Conservation (phyloP, 1,140 invertebrate genomes). For the Propsilocerus akamusi region DNA sequence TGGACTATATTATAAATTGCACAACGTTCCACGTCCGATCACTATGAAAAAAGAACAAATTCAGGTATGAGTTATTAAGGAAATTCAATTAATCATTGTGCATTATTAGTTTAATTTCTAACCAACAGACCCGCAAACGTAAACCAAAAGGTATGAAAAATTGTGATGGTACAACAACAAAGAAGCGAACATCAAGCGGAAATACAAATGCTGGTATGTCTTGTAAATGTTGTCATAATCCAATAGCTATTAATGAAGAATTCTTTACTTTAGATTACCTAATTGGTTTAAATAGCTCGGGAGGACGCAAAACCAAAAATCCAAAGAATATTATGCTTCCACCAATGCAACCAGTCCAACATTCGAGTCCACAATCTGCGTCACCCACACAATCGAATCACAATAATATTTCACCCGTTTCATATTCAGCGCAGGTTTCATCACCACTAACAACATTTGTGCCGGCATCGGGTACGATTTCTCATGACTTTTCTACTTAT, state of each 20-base stretch:
- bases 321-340: not conserved
- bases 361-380: not conserved
- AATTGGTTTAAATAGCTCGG: not conserved
- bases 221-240: not conserved
- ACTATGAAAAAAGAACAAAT: constrained; percentile 95
- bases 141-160: constrained; percentile 60
- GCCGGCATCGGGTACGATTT: not conserved
- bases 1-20: constrained; percentile 83
- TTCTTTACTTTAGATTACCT: not conserved
- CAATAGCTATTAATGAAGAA: not conserved
- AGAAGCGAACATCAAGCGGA: constrained; percentile 8
- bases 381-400: not conserved
- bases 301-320: not conserved
- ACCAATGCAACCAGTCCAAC: not conserved
- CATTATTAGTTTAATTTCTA: constrained; percentile 3
- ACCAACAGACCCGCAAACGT: constrained; percentile 66
- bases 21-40: constrained; percentile 66
- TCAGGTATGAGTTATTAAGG: constrained; percentile 30
- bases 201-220: constrained; percentile 10
- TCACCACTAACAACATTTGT: not conserved
- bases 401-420: not conserved
- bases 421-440: not conserved
- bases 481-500: too few relatives aligned
- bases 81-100: not conserved
- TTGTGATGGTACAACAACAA: constrained; percentile 7